Evolutionary conservation across 2,797 vertebrate genomes (phyloP), one percentile per base, ranked within the genome.

Genomic region (Garrulus glandarius): DNA sequence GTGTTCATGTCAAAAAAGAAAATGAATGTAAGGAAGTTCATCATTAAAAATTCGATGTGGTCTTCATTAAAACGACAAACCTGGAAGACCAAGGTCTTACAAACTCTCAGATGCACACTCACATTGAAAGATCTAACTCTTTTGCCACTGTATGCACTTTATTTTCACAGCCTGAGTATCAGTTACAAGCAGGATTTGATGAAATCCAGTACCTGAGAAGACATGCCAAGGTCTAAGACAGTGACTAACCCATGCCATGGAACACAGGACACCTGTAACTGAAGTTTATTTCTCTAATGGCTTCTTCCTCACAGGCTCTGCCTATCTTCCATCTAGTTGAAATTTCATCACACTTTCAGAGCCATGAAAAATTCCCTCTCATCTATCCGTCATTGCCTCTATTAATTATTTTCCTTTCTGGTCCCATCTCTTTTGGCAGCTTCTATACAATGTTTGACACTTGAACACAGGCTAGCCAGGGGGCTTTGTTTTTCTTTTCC

Each of bases 41-140:
- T 56, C 15, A 32, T 36, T 57, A 64, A 71, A 76, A 69, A 61
- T 68, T 60, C 20, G 19, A 44, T 21, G 7, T 50, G 8, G 3
- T 65, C 68, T 44, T 89, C 72, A 84, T n/a, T 68, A 60, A 83
- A 83, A 46, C 22, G 78, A 24, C 5, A 32, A 52, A 68, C 7
- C 2, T 0, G 0, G 4, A 49, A 46, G 55, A 41, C 2, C 9
- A 70, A 39, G 11, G 7, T 10, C 26, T 91, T 39, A 19, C 1
- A 0, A 4, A 6, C 16, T 36, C 20, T 44, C 27, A 43, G 32
- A 64, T 71, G 12, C 21, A 50, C 10, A 13, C 41, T 74, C 14
- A 36, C 3, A 34, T 18, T 44, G 46, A 61, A 87, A 90, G 20
- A 43, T 9, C 23, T 56, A 43, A 74, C 23, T 36, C 21, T n/a